phyloP scores from a whole-genome alignment of 2,888 invertebrate genomes.

The Neoitamus cyanurus region DNA sequence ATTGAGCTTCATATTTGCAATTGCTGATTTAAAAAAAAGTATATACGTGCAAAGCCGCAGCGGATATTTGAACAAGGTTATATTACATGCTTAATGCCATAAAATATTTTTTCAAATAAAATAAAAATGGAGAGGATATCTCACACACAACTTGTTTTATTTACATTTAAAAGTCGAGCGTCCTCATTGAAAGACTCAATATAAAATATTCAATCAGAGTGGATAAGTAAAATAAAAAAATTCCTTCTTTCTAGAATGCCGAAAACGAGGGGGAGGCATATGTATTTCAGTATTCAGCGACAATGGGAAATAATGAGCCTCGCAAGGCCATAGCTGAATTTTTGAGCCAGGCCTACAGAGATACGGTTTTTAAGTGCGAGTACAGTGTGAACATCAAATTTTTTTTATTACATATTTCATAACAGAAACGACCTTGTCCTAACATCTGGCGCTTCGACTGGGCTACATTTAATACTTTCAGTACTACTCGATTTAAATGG shows the following conservation, averaged over 20 bases:
- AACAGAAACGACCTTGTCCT: conserved; percentile 69
- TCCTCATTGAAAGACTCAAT: too few species aligned
- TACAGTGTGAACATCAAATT: background rate
- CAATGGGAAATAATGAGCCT: conserved; percentile 67
- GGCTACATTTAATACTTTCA: conserved; percentile 69
- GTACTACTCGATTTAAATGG: conserved; percentile 69
- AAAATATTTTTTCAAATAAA: too few species aligned
- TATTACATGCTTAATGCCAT: too few species aligned
- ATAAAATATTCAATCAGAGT: background rate
- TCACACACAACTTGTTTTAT: too few species aligned
- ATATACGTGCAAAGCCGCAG: too few species aligned
- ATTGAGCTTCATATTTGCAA: too few species aligned
- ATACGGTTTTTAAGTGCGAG: conserved; percentile 64
- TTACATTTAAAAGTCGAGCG: too few species aligned
- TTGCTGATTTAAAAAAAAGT: too few species aligned
- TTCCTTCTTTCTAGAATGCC: conserved; percentile 57
- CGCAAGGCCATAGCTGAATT: conserved; percentile 67
- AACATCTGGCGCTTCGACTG: conserved; percentile 73
- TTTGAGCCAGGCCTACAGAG: conserved; percentile 66
- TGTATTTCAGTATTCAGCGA: conserved; percentile 70
- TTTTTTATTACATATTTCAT: background rate
- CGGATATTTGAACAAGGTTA: too few species aligned
- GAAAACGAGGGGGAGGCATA: conserved; percentile 62
- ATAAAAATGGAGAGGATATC: too few species aligned
- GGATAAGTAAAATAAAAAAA: background rate